These are phyloP conservation scores for Choristoneura rosaceana DNA, from an alignment of 2,888 invertebrate species.

Conservation along the genomic window DNA sequence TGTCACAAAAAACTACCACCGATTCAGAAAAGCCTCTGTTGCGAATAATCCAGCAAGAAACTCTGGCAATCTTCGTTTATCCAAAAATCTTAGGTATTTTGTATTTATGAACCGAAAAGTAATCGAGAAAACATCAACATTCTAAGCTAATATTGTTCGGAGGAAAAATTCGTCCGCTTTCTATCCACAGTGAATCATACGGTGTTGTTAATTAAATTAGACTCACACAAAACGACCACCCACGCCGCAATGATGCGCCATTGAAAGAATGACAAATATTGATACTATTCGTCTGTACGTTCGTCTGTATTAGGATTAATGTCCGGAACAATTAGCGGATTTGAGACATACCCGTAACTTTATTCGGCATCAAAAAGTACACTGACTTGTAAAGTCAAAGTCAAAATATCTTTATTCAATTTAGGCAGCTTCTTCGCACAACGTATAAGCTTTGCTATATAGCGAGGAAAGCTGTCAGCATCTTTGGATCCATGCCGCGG, in stretches of 20 bases:
- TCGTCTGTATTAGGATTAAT: slow-evolving; percentile 48
- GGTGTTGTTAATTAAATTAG: slow-evolving; percentile 75
- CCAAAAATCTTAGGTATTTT: not conserved
- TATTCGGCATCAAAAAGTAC: too few species aligned
- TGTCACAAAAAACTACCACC: too few species aligned
- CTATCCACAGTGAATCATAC: slow-evolving; percentile 60
- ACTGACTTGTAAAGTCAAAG: not conserved
- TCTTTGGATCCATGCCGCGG: too few species aligned
- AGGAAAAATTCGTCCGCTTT: slow-evolving; percentile 50
- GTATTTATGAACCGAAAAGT: slow-evolving; percentile 21
- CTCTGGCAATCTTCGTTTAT: too few species aligned
- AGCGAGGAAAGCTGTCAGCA: too few species aligned
- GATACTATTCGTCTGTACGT: slow-evolving; percentile 65
- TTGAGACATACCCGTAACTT: not conserved
- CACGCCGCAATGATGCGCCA: slow-evolving; percentile 64
- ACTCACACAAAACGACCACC: slow-evolving; percentile 67
- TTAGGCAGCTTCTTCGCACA: too few species aligned
- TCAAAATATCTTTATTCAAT: not conserved
- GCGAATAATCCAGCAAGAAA: too few species aligned
- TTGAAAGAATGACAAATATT: slow-evolving; percentile 79
- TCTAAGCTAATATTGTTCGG: slow-evolving; percentile 36
- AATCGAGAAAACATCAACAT: slow-evolving; percentile 31
- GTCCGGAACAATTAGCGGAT: slow-evolving; percentile 25
- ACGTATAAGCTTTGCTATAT: too few species aligned
- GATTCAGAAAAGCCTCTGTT: too few species aligned